A percentile compares a stretch with the other conserved stretches of the same genome.
These are phyloP conservation scores for Hydropotes inermis DNA, from an alignment of 2,113 vertebrate genomes.

Conservation along the genomic window DNA sequence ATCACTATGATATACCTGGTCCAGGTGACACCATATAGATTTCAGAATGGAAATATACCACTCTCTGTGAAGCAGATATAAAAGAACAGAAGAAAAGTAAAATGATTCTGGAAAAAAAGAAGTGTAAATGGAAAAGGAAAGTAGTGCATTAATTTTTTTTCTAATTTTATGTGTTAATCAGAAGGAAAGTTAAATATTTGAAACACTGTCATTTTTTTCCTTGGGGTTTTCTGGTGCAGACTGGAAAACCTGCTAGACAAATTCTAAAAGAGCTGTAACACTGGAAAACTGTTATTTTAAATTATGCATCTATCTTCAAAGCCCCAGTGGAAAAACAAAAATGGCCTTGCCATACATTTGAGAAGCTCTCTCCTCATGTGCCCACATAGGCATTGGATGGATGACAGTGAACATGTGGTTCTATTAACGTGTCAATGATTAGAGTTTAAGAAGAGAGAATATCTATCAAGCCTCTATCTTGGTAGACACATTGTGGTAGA, in stretches of 20 bases:
- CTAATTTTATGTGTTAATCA: background rate
- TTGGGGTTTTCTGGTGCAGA: background rate
- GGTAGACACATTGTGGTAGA: background rate
- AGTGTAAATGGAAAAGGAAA: background rate
- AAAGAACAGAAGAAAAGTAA: background rate
- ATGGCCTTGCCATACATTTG: background rate
- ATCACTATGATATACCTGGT: constrained; percentile 29
- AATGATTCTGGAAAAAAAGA: background rate
- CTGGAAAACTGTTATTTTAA: background rate
- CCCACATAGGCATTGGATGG: accelerated
- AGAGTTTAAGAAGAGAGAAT: background rate
- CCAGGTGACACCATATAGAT: constrained; percentile 29
- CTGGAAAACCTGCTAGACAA: background rate
- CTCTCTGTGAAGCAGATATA: background rate
- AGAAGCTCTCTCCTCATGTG: accelerated
- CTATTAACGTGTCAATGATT: accelerated
- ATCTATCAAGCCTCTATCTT: background rate
- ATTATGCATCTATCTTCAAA: background rate
- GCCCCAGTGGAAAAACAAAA: background rate
- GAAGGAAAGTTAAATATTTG: background rate
- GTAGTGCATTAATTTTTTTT: background rate
- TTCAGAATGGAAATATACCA: constrained; percentile 13
- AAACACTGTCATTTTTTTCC: background rate
- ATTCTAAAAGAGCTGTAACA: background rate
- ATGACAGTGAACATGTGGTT: background rate